These are phyloP conservation scores for Macrophya alboannulata DNA, from an alignment of 2,888 invertebrate species.

Conservation along the genomic window DNA sequence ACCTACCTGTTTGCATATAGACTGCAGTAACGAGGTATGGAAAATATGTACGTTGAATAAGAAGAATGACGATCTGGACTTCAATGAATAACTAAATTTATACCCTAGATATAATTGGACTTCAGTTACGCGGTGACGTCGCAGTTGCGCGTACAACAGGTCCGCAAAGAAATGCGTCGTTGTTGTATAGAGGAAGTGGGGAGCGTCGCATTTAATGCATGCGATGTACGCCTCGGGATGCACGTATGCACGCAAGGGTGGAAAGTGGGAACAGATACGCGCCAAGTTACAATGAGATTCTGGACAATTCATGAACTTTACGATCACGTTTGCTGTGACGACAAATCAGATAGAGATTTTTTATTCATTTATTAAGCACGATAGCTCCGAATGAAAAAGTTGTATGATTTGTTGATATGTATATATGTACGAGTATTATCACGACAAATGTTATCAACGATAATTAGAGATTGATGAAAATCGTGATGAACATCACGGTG, in stretches of 20 bases:
- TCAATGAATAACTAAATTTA: not conserved
- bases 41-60: not conserved
- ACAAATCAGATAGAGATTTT: not conserved
- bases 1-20: conserved; percentile 6
- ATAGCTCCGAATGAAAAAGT: not conserved
- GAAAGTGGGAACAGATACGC: not conserved
- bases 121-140: not conserved
- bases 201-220: not conserved
- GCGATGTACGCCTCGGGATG: not conserved
- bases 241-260: conserved; percentile 14
- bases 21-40: not conserved
- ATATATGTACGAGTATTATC: not conserved
- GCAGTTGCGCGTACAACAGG: not conserved
- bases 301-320: not conserved
- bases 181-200: not conserved
- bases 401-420: conserved; percentile 8
- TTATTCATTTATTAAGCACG: not conserved
- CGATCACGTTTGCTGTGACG: not conserved
- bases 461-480: not conserved
- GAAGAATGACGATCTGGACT: not conserved
- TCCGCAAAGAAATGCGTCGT: conserved; percentile 9
- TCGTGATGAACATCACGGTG: not conserved
- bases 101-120: not conserved
- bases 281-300: not conserved
- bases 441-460: not conserved